Evolutionary conservation across 2,113 vertebrate species (phyloP).

Genomic region (Toxotes chatareus): DNA sequence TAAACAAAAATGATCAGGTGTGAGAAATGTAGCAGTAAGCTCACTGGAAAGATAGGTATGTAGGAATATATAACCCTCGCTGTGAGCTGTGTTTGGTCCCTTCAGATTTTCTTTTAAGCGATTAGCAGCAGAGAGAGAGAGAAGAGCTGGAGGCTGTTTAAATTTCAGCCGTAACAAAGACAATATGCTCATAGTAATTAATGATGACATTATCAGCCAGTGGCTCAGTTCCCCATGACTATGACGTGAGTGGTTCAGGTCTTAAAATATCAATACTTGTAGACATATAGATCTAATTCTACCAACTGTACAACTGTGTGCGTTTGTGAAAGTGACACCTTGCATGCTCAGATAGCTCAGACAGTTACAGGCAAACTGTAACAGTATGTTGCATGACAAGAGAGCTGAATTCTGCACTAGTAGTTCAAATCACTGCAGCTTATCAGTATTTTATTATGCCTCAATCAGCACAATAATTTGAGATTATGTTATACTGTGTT

Average conservation of each 20-base stretch:
- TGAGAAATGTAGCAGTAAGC: constrained; percentile 4
- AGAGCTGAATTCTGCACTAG: not conserved
- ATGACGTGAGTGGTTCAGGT: not conserved
- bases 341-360: not conserved
- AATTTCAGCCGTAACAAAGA: constrained; percentile 25
- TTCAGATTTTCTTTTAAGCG: constrained; percentile 5
- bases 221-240: not conserved
- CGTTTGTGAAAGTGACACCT: not conserved
- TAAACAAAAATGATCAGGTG: constrained; percentile 34
- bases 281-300: not conserved
- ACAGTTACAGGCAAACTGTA: not conserved
- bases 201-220: constrained; percentile 33
- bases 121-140: not conserved
- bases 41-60: not conserved
- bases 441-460: not conserved
- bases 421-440: not conserved
- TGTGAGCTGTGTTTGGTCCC: constrained; percentile 10
- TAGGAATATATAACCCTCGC: not conserved
- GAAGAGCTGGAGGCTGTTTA: constrained; percentile 3
- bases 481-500: not conserved
- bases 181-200: constrained; percentile 26
- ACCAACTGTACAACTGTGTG: not conserved
- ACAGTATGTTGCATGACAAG: constrained; percentile 4
- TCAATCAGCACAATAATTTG: not conserved
- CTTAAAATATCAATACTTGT: not conserved